phyloP scores from a whole-genome alignment of 2,888 invertebrate species.

The Matsumyia berberina region DNA sequence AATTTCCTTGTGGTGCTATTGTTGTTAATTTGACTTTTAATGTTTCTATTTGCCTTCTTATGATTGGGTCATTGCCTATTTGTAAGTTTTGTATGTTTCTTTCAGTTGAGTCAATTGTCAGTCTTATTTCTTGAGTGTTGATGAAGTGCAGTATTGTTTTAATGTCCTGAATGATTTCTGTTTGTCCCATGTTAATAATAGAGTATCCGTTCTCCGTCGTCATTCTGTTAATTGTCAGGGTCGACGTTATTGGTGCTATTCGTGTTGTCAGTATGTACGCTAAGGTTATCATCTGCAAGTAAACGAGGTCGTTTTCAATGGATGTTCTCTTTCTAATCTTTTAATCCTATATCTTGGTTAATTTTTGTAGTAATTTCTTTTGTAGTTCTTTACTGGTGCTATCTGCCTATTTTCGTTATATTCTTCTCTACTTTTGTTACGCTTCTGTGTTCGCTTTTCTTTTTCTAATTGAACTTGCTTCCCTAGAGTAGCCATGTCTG shows the following conservation, averaged over 20 bases:
- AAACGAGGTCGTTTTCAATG: slow-evolving; percentile 21
- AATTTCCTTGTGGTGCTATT: neutral
- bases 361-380: too few relatives aligned
- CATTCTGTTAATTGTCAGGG: neutral
- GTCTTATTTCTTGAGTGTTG: neutral
- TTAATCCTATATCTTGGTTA: slow-evolving; percentile 5
- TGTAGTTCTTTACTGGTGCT: neutral
- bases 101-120: neutral
- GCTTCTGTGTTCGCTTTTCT: too few relatives aligned
- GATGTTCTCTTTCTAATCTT: slow-evolving; percentile 18
- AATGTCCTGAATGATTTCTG: slow-evolving; percentile 11
- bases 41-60: neutral
- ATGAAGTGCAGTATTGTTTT: slow-evolving; percentile 19
- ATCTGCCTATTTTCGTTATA: slow-evolving; percentile 6
- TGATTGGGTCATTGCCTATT: neutral
- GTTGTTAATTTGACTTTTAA: neutral
- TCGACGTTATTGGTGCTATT: neutral
- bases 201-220: slow-evolving; percentile 29
- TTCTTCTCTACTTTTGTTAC: neutral
- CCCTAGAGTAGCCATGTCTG: neutral
- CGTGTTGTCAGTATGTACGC: neutral
- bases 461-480: neutral
- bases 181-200: slow-evolving; percentile 25
- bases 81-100: slow-evolving; percentile 4
- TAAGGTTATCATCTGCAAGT: slow-evolving; percentile 11